Percentiles rank a stretch among this genome's conserved stretches.
phyloP scores from a whole-genome alignment of 2,888 invertebrate genomes.

The Tolmerus cingulatus region DNA sequence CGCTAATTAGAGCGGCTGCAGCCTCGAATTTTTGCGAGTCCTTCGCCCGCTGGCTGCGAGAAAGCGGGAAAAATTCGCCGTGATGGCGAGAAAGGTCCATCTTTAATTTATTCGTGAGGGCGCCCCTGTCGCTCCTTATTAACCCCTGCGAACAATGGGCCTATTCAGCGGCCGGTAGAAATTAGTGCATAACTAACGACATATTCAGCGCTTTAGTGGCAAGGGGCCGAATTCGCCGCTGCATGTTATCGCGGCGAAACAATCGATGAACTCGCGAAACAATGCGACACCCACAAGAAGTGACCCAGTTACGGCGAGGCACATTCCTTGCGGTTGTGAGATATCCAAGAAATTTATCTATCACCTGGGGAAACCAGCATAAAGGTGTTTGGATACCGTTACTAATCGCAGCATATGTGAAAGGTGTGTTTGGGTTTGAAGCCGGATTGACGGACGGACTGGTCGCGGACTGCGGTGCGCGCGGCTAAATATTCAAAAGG shows the following conservation, averaged over 20 bases:
- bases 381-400: neutral
- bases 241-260: neutral
- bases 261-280: neutral
- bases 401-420: neutral
- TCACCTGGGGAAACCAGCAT: neutral
- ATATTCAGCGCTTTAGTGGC: neutral
- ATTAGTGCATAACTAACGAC: conserved; percentile 22
- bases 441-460: neutral
- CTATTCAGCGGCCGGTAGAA: neutral
- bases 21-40: neutral
- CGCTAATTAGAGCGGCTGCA: neutral
- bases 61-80: neutral
- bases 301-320: neutral
- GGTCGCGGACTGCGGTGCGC: neutral
- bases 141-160: neutral
- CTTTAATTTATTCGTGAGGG: neutral
- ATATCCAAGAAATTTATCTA: conserved; percentile 14
- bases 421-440: neutral
- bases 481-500: neutral
- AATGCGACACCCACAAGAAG: conserved; percentile 18
- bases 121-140: neutral
- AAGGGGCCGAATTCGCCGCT: neutral
- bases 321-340: neutral
- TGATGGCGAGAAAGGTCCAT: neutral
- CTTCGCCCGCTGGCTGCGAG: neutral